These are phyloP conservation scores for Agapostemon virescens DNA, from an alignment of 2,888 invertebrate species.

Conservation along the genomic window DNA sequence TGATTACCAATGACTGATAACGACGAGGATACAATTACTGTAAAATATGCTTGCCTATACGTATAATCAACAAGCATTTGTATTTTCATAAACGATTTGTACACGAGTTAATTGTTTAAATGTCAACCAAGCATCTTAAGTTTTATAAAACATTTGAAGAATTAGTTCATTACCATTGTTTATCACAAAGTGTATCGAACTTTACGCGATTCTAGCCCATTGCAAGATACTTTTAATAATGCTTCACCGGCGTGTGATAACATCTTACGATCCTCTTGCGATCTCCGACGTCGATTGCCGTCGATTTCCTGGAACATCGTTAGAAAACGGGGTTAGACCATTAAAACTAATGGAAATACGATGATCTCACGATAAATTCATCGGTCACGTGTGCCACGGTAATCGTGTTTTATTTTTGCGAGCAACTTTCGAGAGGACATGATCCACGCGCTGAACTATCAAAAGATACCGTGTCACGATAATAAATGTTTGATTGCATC, in stretches of 20 bases:
- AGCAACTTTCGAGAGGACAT: not conserved
- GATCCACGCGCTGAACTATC: not conserved
- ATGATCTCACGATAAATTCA: not conserved
- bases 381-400: not conserved
- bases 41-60: too few relatives aligned
- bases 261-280: not conserved
- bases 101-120: too few relatives aligned
- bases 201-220: not conserved
- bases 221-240: not conserved
- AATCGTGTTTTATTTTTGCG: not conserved
- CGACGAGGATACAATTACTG: too few relatives aligned
- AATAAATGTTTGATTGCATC: not conserved
- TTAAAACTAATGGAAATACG: constrained; percentile 2
- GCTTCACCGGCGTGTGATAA: not conserved
- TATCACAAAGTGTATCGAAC: not conserved
- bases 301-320: not conserved
- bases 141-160: too few relatives aligned
- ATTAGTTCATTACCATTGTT: too few relatives aligned
- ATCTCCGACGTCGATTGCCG: not conserved
- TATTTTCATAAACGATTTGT: too few relatives aligned
- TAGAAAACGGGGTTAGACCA: not conserved
- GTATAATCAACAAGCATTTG: too few relatives aligned
- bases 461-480: not conserved
- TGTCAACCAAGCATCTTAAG: too few relatives aligned
- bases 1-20: too few relatives aligned